Evolutionary conservation across 2,113 vertebrate species (phyloP), one percentile per base, ranked within the genome.

Genomic region (Cryptoleucopteryx plumbea): DNA sequence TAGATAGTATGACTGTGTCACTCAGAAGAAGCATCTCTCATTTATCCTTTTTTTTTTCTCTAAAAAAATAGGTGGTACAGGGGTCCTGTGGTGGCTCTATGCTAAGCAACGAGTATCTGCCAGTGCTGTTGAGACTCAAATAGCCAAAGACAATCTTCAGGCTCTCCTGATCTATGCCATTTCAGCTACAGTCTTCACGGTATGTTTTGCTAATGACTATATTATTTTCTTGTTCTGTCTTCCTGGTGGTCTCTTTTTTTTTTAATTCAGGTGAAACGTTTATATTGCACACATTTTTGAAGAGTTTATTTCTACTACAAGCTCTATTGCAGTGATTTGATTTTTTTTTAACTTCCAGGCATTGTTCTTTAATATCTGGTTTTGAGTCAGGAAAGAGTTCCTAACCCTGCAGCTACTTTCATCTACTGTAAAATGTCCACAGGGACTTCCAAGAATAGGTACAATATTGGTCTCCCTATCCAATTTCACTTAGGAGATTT

Each of bases 1-100:
- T 53, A 36, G 14, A 27, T 56, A 52, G 13, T 70, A 31, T 55
- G 50, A 23, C 27, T 31, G 26, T 13, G 11, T 91, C 45, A 53
- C 38, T 20, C 27, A 91, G 48, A 59, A 67, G 32, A 62, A 40
- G 4, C 20, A 32, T 74, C 13, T 43, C 59, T 59, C 5, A 48
- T 43, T 84, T 80, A 56, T 25, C 25, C 7, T n/a, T 47, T 73
- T 55, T 77, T 62, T 75, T 36, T 43, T 20, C 32, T 61, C 61
- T 73, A 70, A 90, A 92, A 79, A 79, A 38, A 40, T 22, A 99
- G 99, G 98, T 96, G 99, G 99, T 77, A 99, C 99, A 53, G 98
- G 99, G 79, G 98, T 99, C 29, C 98, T 99, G 12, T 99, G 99
- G 99, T 99, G 99, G 99, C 97, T 99, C 6, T 99, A 99, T 92